Evolutionary conservation across 2,113 vertebrate species (phyloP).

Genomic region (Dasyurus viverrinus): DNA sequence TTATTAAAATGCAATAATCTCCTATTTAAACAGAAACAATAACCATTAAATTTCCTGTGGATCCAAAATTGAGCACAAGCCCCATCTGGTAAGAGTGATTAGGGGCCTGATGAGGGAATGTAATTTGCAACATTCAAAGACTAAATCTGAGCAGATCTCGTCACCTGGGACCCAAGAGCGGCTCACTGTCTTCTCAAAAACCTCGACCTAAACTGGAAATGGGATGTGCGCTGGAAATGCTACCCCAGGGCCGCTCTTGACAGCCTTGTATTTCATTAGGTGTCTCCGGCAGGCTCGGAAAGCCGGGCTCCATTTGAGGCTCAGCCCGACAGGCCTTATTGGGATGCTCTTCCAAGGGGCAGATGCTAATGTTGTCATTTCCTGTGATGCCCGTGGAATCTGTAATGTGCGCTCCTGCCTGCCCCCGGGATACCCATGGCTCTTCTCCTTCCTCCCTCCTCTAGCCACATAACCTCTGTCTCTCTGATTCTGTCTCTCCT

Average conservation of each 20-base stretch:
- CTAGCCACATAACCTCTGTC: neutral
- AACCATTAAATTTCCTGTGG: constrained; percentile 99
- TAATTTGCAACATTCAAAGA: constrained; percentile 99
- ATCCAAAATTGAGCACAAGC: constrained; percentile 97
- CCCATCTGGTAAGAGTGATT: constrained; percentile 99
- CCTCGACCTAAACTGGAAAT: constrained; percentile 89
- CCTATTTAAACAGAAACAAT: constrained; percentile 99
- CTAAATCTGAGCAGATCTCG: constrained; percentile 96
- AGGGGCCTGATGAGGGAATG: constrained; percentile 99
- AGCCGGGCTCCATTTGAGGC: constrained; percentile 69
- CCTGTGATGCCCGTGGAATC: neutral
- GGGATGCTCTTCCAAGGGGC: constrained; percentile 66
- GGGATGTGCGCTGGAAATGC: constrained; percentile 87
- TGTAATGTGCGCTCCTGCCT: constrained; percentile 31
- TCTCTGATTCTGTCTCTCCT: neutral
- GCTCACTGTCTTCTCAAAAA: constrained; percentile 92
- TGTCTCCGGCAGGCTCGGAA: constrained; percentile 82
- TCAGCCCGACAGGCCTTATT: constrained; percentile 59
- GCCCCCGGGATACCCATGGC: neutral
- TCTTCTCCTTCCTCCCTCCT: neutral
- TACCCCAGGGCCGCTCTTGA: constrained; percentile 86
- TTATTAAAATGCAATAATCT: constrained; percentile 99
- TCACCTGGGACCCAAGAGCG: constrained; percentile 91
- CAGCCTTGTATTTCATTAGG: constrained; percentile 85
- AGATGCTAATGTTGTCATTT: constrained; percentile 42